Evolutionary conservation across 2,113 vertebrate genomes (phyloP).

Genomic region (Hypanus sabinus): DNA sequence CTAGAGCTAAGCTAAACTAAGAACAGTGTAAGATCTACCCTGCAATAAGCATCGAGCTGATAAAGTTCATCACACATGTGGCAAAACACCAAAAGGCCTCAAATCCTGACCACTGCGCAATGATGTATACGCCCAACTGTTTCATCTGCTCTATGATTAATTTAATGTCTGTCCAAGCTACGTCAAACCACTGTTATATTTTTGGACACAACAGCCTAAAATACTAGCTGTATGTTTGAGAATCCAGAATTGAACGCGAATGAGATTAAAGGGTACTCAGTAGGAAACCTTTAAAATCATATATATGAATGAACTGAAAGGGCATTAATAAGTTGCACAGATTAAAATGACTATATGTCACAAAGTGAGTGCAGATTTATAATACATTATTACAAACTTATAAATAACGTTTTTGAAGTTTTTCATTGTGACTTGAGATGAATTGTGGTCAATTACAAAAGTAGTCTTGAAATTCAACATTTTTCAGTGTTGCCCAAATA

Average conservation of each 20-base stretch:
- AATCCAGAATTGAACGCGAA: background rate
- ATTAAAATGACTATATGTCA: background rate
- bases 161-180: constrained; percentile 16
- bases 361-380: background rate
- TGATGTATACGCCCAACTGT: background rate
- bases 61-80: constrained; percentile 11
- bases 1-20: background rate
- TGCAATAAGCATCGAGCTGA: background rate
- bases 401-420: background rate
- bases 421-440: background rate
- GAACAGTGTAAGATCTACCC: background rate
- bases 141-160: constrained; percentile 19
- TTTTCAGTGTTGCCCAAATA: too few species aligned
- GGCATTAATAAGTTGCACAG: background rate
- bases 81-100: constrained; percentile 8
- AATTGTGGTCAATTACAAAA: background rate
- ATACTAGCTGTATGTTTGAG: background rate
- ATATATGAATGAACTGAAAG: background rate
- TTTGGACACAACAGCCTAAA: background rate
- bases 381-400: background rate
- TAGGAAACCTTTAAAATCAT: background rate
- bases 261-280: background rate
- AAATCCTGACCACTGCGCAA: background rate
- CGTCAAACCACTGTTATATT: background rate
- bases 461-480: too few species aligned